These are phyloP conservation scores for Corythornis madagascariensis DNA, from an alignment of 2,113 vertebrate genomes.

Conservation along the genomic window DNA sequence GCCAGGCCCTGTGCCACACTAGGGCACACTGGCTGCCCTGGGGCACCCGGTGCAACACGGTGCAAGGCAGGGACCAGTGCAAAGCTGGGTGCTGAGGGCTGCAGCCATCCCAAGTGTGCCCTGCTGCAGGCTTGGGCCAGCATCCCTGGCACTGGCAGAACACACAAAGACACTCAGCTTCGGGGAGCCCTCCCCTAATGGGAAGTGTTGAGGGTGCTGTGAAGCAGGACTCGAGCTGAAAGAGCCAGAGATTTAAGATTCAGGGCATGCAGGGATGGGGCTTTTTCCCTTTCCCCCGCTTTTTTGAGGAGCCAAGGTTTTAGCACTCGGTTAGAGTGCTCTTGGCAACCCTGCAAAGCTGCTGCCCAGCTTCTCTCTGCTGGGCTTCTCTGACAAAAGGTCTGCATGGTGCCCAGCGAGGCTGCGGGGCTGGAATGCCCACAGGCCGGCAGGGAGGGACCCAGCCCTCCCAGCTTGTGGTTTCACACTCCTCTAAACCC, in stretches of 20 bases:
- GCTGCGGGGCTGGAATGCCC: neutral
- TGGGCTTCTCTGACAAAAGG: neutral
- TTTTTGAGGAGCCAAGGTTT: slow-evolving; percentile 17
- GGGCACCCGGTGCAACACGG: too few relatives aligned
- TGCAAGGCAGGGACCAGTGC: neutral
- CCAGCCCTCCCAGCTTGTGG: neutral
- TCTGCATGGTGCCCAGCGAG: neutral
- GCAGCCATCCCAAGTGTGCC: neutral
- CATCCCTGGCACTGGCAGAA: neutral
- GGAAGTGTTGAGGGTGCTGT: neutral
- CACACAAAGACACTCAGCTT: neutral
- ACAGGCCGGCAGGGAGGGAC: neutral
- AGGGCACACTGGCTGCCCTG: accelerated
- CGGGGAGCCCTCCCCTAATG: neutral
- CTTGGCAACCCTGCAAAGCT: slow-evolving; percentile 32
- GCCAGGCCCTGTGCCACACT: accelerated
- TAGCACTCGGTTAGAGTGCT: neutral
- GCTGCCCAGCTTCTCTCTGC: neutral
- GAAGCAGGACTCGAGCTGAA: neutral
- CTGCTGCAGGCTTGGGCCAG: neutral
- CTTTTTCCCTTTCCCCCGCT: neutral
- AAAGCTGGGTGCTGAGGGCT: too few relatives aligned
- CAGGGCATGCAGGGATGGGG: neutral
- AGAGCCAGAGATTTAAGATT: slow-evolving; percentile 43
- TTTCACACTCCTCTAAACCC: neutral